Base-by-base conservation (phyloP, 1,140 invertebrate genomes). In the Mycetomoellerius zeteki region DNA sequence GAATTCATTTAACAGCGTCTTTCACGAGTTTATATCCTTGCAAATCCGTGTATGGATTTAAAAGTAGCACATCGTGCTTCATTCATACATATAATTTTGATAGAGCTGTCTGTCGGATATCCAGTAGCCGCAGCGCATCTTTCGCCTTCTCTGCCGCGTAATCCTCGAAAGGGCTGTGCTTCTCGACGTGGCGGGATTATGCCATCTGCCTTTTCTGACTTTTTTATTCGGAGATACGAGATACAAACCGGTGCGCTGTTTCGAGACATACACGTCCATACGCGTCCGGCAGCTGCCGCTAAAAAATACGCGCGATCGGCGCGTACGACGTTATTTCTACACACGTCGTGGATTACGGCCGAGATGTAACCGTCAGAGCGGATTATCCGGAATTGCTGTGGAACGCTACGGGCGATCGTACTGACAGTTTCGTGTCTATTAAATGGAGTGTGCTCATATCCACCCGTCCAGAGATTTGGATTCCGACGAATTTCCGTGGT, bases 241-340 rank as follows among this genome's bases (percentile, higher is more conserved):
- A 84, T 47, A 75, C 56, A 73, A 62, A 75, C 54, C 69, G 52
- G 37, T 47, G 67, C 19, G 37, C 5, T 7, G 5, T 54, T n/a
- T 56, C 54, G 69, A 60, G 50, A 60, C 16, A 33, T 16, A 76
- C 30, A 76, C 69, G 75, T 78, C 75, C 30, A 43, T 69, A 30
- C 16, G 69, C 69, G 69, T 73, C n/a, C 69, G 54, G 54, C 80
- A 75, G 80, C 69, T 75, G 80, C 69, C 80, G 69, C 14, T 37
- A 19, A 75, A 54, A 33, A 75, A 75, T 75, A 33, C 54, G 19
- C 37, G n/a, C 54, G 69, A 75, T 84, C 69, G 80, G 80, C 80
- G 75, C 80, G 69, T 84, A 84, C 69, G 80, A 62, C 69, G 80
- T 84, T 73, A 84, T 62, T 84, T 84, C 80, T 84, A 50, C 80